Evolutionary conservation across 2,113 vertebrate species (phyloP).

Genomic region (Tyto alba): DNA sequence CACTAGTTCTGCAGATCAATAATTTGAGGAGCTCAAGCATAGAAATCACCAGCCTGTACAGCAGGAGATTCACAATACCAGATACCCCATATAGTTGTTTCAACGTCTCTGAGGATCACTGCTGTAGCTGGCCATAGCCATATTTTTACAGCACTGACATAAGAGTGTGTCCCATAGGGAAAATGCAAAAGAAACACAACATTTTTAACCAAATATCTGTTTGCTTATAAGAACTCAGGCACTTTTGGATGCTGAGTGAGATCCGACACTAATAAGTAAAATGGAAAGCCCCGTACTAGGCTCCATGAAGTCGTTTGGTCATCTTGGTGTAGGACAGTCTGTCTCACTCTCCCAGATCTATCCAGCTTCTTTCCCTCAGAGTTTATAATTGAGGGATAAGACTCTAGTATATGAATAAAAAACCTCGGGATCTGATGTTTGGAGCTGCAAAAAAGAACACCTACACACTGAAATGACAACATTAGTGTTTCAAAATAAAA

Average conservation of each 20-base stretch:
- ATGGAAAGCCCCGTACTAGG: neutral
- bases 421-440: neutral
- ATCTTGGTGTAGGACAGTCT: neutral
- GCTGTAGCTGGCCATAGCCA: neutral
- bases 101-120: neutral
- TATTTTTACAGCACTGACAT: neutral
- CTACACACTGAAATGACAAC: neutral
- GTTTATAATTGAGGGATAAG: neutral
- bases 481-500: neutral
- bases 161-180: neutral
- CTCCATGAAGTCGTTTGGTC: neutral
- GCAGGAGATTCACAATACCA: neutral
- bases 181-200: neutral
- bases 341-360: neutral
- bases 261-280: neutral
- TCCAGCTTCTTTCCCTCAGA: neutral
- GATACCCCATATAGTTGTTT: accelerated
- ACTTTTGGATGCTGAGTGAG: neutral
- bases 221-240: neutral
- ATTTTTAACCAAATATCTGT: neutral
- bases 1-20: neutral
- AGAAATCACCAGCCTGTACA: neutral
- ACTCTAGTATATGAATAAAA: neutral
- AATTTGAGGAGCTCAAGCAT: neutral
- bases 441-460: neutral